Evolutionary conservation across 1,140 invertebrate genomes (phyloP), one percentile per base, ranked within the genome.

Genomic region (Bombus turneri): DNA sequence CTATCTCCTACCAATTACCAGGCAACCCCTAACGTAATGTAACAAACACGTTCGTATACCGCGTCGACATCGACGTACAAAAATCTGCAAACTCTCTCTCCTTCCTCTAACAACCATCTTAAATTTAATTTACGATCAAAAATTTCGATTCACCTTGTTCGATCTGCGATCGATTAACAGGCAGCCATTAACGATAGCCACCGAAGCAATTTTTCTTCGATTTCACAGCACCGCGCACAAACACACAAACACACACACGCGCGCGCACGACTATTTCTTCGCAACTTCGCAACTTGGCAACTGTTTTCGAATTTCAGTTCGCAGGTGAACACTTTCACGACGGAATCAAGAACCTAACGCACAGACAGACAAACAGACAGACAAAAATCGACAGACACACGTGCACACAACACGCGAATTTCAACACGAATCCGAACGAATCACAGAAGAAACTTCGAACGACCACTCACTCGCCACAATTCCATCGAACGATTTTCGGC

Each of bases 91-190:
- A 66, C 2, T 66, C 0, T 34, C 64, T 66, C 76, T 43, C 76
- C 59, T 66, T 66, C 34, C 59, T 66, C 59, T 5, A 0, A n/a
- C 4, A 28, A 10, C n/a, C 39, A 8, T 18, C 31, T 18, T n/a
- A 22, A 66, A 43, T 43, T 43, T 43, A 78, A 78, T 78, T 78
- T 78, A 78, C 76, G 5, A 77, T 4, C 57, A 5, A 41, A 15
- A 18, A 12, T 18, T 28, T n/a, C 37, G 18, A 78, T 75, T 57
- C 76, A 66, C 73, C 73, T 75, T 75, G 25, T 12, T 34, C 39
- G 6, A 64, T 66, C 59, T 15, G 8, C 39, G 25, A 41, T 75
- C 25, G 57, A 62, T 77, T 41, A 77, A 77, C 62, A 22, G 37
- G 75, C 75, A 41, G 10, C 57, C 34, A 39, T 25, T 0, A 9